A percentile compares a stretch with the other conserved stretches of the same genome.
Evolutionary conservation across 2,888 invertebrate species (phyloP).

Genomic region (Coelinius sp.): DNA sequence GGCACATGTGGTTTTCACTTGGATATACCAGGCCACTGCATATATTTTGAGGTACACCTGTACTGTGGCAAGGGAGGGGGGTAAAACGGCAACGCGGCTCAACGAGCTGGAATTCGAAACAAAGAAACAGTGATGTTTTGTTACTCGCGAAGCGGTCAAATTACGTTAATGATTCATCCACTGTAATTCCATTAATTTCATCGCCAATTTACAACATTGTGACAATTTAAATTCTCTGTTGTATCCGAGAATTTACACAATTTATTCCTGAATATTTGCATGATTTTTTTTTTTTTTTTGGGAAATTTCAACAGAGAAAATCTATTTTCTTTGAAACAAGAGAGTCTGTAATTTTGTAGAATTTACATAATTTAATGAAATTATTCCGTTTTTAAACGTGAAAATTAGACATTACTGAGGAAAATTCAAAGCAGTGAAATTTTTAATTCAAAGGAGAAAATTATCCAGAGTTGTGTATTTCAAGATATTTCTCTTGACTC

Average conservation of each 20-base stretch:
- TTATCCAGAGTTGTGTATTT: too few species aligned
- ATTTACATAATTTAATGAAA: not conserved
- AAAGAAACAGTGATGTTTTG: slow-evolving; percentile 16
- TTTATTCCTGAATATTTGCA: too few species aligned
- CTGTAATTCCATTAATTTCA: not conserved
- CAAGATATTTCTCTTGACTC: too few species aligned
- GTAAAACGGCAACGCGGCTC: slow-evolving; percentile 15
- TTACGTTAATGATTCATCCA: slow-evolving; percentile 7
- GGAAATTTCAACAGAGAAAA: not conserved
- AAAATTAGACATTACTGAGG: not conserved
- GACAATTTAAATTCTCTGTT: not conserved
- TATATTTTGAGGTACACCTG: slow-evolving; percentile 34
- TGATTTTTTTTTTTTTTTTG: not conserved
- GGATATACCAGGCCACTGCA: slow-evolving; percentile 45
- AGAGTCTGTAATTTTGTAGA: not conserved
- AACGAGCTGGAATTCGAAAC: slow-evolving; percentile 33
- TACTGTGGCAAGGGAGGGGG: not conserved
- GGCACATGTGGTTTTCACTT: slow-evolving; percentile 59
- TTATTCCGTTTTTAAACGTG: not conserved
- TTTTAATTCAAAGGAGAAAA: too few species aligned
- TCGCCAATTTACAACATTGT: not conserved
- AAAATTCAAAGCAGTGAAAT: not conserved
- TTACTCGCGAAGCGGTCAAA: slow-evolving; percentile 14
- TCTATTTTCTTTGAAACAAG: not conserved
- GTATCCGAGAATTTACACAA: too few species aligned